Percentiles rank a stretch among this genome's conserved stretches.
Evolutionary conservation across 2,797 vertebrate species (phyloP).

Genomic region (Diplodus puntazzo): DNA sequence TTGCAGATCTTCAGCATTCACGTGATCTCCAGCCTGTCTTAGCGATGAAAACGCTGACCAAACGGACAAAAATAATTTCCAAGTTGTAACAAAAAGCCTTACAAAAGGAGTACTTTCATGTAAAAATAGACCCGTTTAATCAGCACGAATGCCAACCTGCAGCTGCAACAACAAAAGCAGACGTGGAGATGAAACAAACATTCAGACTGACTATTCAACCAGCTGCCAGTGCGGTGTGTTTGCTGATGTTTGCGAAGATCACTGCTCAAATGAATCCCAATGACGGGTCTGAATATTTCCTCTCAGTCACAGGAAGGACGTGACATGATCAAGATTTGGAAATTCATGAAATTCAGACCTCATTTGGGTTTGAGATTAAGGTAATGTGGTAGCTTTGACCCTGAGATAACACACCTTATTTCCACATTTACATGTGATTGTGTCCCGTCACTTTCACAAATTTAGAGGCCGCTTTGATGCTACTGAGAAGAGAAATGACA

Average conservation of each 20-base stretch:
- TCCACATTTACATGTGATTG: background rate
- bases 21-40: background rate
- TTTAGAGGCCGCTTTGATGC: conserved; percentile 14
- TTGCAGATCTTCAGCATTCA: background rate
- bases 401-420: conserved; percentile 20
- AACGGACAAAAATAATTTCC: background rate
- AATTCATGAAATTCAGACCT: conserved; percentile 16
- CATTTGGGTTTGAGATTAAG: conserved; percentile 4
- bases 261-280: background rate
- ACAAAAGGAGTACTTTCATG: background rate
- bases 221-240: background rate
- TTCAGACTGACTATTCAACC: background rate
- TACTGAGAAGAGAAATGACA: conserved; percentile 27
- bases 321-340: background rate
- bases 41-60: background rate
- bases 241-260: background rate
- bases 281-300: conserved; percentile 4
- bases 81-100: background rate
- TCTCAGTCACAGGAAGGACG: background rate
- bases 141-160: conserved; percentile 1
- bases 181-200: background rate
- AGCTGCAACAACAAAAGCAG: background rate
- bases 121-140: background rate
- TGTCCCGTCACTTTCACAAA: background rate
- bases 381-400: conserved; percentile 33